These are phyloP conservation scores for Chirona hameri DNA, from an alignment of 2,888 invertebrate species.

Conservation along the genomic window DNA sequence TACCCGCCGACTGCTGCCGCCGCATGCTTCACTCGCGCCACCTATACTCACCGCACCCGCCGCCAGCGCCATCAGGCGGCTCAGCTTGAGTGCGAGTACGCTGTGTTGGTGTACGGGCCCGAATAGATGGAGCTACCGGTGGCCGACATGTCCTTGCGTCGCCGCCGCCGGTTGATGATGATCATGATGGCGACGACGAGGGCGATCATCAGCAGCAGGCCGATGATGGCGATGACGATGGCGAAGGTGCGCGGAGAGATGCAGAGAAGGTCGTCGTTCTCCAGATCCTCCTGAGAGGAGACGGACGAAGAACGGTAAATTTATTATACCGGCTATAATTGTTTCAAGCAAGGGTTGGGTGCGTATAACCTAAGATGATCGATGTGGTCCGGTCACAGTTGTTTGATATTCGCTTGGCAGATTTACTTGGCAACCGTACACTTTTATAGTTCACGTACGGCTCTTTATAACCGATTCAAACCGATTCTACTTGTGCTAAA, in stretches of 20 bases:
- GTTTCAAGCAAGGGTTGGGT: too few relatives aligned
- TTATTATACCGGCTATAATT: background rate
- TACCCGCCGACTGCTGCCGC: background rate
- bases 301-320: background rate
- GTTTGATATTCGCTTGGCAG: too few relatives aligned
- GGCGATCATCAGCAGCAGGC: conserved; percentile 80
- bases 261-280: conserved; percentile 57
- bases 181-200: conserved; percentile 81
- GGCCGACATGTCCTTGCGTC: conserved; percentile 67
- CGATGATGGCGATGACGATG: conserved; percentile 85
- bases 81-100: conserved; percentile 56
- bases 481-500: too few relatives aligned
- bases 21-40: background rate
- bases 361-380: too few relatives aligned
- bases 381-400: too few relatives aligned
- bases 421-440: too few relatives aligned
- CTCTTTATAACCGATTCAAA: too few relatives aligned
- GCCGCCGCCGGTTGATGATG: conserved; percentile 68
- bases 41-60: background rate
- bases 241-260: conserved; percentile 87
- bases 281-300: background rate
- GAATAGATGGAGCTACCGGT: conserved; percentile 80
- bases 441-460: too few relatives aligned
- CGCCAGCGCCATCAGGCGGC: conserved; percentile 31
- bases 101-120: conserved; percentile 89